Evolutionary conservation across 2,888 invertebrate genomes (phyloP).

Genomic region (Epirrita christyi): DNA sequence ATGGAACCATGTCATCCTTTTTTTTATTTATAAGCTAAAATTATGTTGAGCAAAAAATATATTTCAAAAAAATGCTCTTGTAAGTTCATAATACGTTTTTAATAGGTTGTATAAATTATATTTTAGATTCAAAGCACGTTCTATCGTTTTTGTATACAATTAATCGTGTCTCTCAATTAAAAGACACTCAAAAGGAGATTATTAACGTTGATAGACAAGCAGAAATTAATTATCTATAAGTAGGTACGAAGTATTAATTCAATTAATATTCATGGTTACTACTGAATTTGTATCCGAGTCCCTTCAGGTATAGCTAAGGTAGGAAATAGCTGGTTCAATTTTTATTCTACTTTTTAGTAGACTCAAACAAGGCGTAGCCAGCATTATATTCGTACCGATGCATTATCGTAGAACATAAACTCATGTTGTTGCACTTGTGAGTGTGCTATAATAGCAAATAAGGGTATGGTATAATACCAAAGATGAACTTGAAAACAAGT

Average conservation of each 20-base stretch:
- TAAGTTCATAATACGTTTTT: too few relatives aligned
- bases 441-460: too few relatives aligned
- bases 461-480: too few relatives aligned
- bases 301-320: conserved; percentile 10
- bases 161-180: conserved; percentile 17
- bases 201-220: conserved; percentile 20
- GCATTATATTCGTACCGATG: not conserved
- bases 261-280: conserved; percentile 32
- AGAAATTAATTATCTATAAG: conserved; percentile 15
- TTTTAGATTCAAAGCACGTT: conserved; percentile 11
- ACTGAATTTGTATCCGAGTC: conserved; percentile 36
- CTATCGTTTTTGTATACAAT: conserved; percentile 12
- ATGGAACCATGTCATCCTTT: too few relatives aligned
- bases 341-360: not conserved
- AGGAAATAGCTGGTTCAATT: not conserved
- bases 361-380: not conserved
- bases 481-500: too few relatives aligned
- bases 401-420: not conserved
- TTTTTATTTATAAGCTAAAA: too few relatives aligned
- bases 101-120: not conserved
- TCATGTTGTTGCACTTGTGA: too few relatives aligned
- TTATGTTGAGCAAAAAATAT: too few relatives aligned
- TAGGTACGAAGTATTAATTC: conserved; percentile 14
- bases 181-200: conserved; percentile 13
- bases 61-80: too few relatives aligned